Base-by-base conservation (phyloP, 2,113 vertebrate genomes). In the Pluvianellus socialis region DNA sequence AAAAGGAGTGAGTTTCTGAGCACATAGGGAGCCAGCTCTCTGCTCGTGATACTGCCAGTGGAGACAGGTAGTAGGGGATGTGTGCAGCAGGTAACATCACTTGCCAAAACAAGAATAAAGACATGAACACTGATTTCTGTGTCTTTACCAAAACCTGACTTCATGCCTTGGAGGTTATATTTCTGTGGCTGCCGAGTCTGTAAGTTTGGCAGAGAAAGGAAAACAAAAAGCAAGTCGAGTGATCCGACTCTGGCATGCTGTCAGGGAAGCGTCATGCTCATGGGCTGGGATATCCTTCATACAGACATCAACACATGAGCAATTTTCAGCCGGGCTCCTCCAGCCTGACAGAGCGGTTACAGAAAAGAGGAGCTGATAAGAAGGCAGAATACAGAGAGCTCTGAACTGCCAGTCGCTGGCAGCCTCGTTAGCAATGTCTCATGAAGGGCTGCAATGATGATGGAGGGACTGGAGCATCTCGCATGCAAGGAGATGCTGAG, bases 151-250 rank as follows among this genome's bases (percentile, higher is more conserved):
- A 90, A 93, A 44, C 17, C 53, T 77, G 45, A 86, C 83, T 92
- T 90, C 72, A 82, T 92, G 86, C 55, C 67, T 86, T 62, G 55
- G 67, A 95, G 75, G 88, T 62, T 93, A 1, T 87, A 45, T 92
- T 96, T 94, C 70, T 85, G 73, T 62, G 89, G 63, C 77, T 96
- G 94, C 73, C 90, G 58, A 93, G 73, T 63, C 70, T 92, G 80
- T 28, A 13, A 91, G 49, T 79, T 92, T 72, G 77, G 86, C 83
- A 91, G 62, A 87, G 67, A 75, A 92, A 92, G 70, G 70, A 82
- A 95, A 96, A 95, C 70, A 84, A 70, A 81, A 89, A 79, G 49
- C 74, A 85, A 85, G 70, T 58, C 0, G 4, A 89, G n/a, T 38
- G 84, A 92, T 87, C 27, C 0, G 0, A 33, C 77, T 65, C 76